Base-by-base conservation (phyloP, 2,888 invertebrate genomes). In the Oxycera nigricornis region DNA sequence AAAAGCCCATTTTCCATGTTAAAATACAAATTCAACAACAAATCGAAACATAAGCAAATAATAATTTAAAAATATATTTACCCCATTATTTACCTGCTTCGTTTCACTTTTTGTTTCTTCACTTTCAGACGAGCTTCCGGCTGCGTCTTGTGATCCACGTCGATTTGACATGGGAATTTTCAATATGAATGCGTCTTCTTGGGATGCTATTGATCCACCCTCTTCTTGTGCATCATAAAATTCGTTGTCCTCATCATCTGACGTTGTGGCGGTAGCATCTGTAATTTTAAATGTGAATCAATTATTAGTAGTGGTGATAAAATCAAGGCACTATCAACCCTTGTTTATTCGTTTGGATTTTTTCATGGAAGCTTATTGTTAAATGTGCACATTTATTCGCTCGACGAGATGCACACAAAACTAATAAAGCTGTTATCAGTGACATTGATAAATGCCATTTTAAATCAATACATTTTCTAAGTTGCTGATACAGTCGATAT, bases 231-330 rank as follows among this genome's bases (percentile, higher is more conserved):
- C 90, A 83, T 92, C 91, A 81, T 91, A 92, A 84, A 91, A 92
- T 81, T 92, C 92, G 82, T 90, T 91, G 79, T 93, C 92, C 80
- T 92, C 92, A 83, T 93, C 92, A 83, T 91, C 89, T 73, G 85
- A 85, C 30, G 84, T 84, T 39, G 79, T 76, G 67, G 77, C 74
- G 31, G 83, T 80, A 30, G 80, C 80, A 67, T 81, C 81, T 75
- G 78, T 76, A 31, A 81, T 35, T 35, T 35, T 6, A 35, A 35
- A 35, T 35, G 11, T 7, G 7, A 35, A 35, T 35, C 11, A 7
- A 35, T 6, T 35, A 7, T 35, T 35, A 6, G 6, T 35, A 35
- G 35, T 35, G 11, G 11, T 35, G 35, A 11, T 11, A 35, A 35
- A 11, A 35, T 35, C 6, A 11, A 11, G 6, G 6, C 11, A 11